phyloP scores from a whole-genome alignment of 1,140 invertebrate genomes.

The Drosophila burlai region DNA sequence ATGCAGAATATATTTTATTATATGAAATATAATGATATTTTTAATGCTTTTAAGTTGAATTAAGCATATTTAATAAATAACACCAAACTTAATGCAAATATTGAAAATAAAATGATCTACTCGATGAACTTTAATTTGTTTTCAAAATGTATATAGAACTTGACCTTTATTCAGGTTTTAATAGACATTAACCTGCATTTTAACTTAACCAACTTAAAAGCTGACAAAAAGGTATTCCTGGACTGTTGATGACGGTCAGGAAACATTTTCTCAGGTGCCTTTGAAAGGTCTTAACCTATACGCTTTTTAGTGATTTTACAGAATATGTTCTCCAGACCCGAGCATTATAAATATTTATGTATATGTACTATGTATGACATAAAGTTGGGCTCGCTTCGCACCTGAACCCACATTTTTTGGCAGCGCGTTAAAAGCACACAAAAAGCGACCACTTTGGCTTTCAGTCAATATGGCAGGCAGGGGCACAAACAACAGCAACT shows the following conservation, averaged over 20 bases:
- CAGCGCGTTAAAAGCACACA: constrained; percentile 34
- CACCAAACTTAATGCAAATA: no score
- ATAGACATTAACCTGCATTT: not conserved
- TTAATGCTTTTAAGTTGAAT: not conserved
- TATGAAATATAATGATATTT: not conserved
- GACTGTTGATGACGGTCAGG: not conserved
- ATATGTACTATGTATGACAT: constrained; percentile 35
- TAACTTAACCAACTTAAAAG: not conserved
- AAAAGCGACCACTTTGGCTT: constrained; percentile 49
- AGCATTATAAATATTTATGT: constrained; percentile 43
- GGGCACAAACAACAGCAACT: not conserved
- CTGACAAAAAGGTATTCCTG: not conserved
- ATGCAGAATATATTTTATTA: not conserved
- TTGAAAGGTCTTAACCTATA: not conserved
- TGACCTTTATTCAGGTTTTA: not conserved
- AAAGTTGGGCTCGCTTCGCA: constrained; percentile 25
- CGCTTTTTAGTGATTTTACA: constrained; percentile 14
- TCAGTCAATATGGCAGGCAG: constrained; percentile 28
- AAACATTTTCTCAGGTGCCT: not conserved
- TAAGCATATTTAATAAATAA: not conserved
- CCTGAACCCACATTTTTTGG: constrained; percentile 35
- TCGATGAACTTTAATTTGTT: not conserved
- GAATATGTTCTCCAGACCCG: constrained; percentile 7
- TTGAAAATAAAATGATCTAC: not conserved
- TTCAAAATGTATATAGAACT: not conserved